These are phyloP conservation scores for Xiphorhynchus elegans DNA, from an alignment of 2,113 vertebrate species.

Conservation along the genomic window DNA sequence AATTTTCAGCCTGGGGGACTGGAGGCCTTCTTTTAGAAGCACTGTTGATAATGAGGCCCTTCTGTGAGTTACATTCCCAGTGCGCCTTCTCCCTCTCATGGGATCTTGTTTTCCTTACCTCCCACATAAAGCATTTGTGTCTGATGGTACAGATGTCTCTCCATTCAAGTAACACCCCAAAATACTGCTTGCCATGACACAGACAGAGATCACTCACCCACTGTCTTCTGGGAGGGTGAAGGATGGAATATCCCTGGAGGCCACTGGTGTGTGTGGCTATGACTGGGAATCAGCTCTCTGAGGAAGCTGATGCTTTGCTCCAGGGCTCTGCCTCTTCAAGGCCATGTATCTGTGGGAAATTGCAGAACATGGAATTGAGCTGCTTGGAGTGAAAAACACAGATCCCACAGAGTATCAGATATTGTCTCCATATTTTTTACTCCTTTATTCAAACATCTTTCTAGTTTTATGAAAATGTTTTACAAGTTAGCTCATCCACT, in stretches of 20 bases:
- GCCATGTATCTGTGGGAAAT: background rate
- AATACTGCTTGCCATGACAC: background rate
- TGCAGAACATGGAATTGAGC: background rate
- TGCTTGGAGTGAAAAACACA: background rate
- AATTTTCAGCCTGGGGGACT: background rate
- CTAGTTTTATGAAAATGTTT: background rate
- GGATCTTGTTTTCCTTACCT: background rate
- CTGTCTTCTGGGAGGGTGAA: background rate
- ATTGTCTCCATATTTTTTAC: background rate
- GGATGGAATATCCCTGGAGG: background rate
- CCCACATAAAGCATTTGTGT: background rate
- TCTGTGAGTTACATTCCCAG: background rate
- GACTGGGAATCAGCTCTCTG: background rate
- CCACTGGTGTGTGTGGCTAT: fast-evolving
- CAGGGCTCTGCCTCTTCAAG: background rate
- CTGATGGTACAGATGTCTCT: background rate
- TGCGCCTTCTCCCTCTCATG: background rate
- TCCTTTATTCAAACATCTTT: background rate
- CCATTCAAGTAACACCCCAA: too few relatives aligned
- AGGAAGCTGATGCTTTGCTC: background rate
- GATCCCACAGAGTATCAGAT: background rate
- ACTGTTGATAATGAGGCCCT: fast-evolving
- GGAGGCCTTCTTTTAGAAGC: background rate
- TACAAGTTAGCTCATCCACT: background rate
- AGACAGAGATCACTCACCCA: background rate